Conservation (phyloP, 2,797 vertebrate genomes). For the Poeciliopsis infans region DNA sequence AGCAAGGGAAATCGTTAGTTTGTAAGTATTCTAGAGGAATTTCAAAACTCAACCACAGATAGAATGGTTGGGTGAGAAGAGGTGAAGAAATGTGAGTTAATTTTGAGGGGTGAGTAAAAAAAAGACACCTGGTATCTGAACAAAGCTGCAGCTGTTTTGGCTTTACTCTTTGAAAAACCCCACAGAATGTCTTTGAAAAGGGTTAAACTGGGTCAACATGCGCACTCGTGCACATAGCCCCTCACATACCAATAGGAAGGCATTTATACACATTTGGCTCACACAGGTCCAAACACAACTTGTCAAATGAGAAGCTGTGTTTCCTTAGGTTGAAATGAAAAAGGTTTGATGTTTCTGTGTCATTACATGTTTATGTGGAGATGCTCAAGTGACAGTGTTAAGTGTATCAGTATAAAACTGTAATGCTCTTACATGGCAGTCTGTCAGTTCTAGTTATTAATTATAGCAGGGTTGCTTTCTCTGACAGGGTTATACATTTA, state of each 20-base stretch:
- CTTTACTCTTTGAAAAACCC: conserved; percentile 53
- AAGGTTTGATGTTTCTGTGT: conserved; percentile 21
- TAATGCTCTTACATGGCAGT: not conserved
- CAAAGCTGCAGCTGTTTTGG: conserved; percentile 65
- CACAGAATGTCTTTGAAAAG: conserved; percentile 50
- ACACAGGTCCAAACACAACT: conserved; percentile 32
- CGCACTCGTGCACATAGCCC: conserved; percentile 21
- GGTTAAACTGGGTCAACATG: conserved; percentile 57
- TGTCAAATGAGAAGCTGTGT: not conserved
- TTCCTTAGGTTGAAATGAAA: conserved; percentile 25
- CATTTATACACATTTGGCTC: conserved; percentile 6
- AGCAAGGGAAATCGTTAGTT: not conserved
- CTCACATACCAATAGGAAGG: conserved; percentile 18
- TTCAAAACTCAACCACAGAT: not conserved
- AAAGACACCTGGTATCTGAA: conserved; percentile 67
- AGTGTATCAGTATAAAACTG: not conserved
- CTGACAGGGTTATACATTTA: not conserved
- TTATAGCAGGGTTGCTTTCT: not conserved
- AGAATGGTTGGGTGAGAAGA: not conserved
- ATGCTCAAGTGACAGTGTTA: conserved; percentile 11
- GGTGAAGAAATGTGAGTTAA: conserved; percentile 2
- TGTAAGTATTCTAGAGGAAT: not conserved
- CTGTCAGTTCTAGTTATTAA: not conserved
- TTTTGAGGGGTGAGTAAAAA: conserved; percentile 48
- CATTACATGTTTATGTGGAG: conserved; percentile 18